phyloP scores from a whole-genome alignment of 2,113 vertebrate species.

The Lasiurus cinereus region DNA sequence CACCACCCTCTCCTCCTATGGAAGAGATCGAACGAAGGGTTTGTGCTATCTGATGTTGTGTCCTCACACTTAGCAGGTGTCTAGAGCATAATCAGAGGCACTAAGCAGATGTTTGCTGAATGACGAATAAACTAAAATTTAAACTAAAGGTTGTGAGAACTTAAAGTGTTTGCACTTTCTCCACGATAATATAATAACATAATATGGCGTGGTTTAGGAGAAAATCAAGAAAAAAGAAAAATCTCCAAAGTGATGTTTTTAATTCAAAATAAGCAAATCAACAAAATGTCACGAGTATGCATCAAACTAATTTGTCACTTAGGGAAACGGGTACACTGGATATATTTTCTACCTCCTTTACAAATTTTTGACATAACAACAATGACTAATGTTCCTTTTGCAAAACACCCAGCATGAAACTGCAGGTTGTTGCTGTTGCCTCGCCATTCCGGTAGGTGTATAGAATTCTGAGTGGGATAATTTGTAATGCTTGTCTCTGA shows the following conservation, averaged over 20 bases:
- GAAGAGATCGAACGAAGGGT: not conserved
- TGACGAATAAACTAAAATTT: not conserved
- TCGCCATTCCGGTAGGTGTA: not conserved
- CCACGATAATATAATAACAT: not conserved
- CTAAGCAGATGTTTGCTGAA: not conserved
- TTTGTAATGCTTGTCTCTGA: not conserved
- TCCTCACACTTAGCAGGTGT: not conserved
- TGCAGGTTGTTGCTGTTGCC: not conserved
- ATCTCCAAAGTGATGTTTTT: not conserved
- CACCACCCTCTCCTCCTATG: not conserved
- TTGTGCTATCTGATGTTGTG: not conserved
- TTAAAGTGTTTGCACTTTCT: not conserved
- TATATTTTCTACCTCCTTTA: not conserved
- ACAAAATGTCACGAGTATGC: not conserved
- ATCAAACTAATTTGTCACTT: not conserved
- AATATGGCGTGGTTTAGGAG: not conserved
- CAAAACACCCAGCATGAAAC: not conserved
- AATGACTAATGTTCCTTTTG: not conserved
- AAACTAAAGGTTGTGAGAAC: not conserved
- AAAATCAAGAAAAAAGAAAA: not conserved
- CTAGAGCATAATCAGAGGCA: not conserved
- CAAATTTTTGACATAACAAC: not conserved
- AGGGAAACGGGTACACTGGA: not conserved
- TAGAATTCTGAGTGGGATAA: not conserved
- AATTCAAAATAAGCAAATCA: constrained; percentile 20